A percentile compares a stretch with the other conserved stretches of the same genome.
These are phyloP conservation scores for Macquaria australasica DNA, from an alignment of 2,113 vertebrate species.

Conservation along the genomic window DNA sequence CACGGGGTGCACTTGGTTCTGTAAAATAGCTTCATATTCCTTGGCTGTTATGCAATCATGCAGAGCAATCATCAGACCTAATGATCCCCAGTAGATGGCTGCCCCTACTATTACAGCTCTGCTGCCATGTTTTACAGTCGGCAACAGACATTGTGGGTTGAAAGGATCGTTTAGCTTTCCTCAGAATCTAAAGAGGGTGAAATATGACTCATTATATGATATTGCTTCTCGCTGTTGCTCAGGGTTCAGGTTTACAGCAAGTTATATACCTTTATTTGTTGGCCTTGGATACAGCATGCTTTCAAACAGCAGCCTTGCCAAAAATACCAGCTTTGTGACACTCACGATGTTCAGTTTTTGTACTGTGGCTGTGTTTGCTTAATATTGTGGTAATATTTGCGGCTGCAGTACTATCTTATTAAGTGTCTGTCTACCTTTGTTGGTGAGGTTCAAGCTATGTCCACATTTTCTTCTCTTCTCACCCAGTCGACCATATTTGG, in stretches of 20 bases:
- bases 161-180: constrained; percentile 63
- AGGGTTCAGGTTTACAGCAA: constrained; percentile 30
- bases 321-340: not conserved
- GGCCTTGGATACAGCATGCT: constrained; percentile 17
- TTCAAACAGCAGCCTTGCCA: not conserved
- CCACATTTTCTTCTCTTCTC: not conserved
- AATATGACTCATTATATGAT: constrained; percentile 63
- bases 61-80: constrained; percentile 71
- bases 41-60: constrained; percentile 72
- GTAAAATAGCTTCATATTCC: constrained; percentile 70
- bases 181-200: constrained; percentile 59
- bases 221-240: constrained; percentile 40
- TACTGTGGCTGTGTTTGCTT: not conserved
- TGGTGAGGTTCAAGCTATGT: not conserved
- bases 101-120: constrained; percentile 67
- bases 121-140: constrained; percentile 65
- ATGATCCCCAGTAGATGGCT: constrained; percentile 72
- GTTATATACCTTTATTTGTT: constrained; percentile 28
- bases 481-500: not conserved
- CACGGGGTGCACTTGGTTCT: constrained; percentile 59
- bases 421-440: not conserved
- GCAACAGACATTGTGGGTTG: constrained; percentile 65
- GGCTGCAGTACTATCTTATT: not conserved
- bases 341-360: not conserved
- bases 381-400: constrained; percentile 1